Conservation (phyloP, 1,140 invertebrate species). For the Elysia chlorotica region DNA sequence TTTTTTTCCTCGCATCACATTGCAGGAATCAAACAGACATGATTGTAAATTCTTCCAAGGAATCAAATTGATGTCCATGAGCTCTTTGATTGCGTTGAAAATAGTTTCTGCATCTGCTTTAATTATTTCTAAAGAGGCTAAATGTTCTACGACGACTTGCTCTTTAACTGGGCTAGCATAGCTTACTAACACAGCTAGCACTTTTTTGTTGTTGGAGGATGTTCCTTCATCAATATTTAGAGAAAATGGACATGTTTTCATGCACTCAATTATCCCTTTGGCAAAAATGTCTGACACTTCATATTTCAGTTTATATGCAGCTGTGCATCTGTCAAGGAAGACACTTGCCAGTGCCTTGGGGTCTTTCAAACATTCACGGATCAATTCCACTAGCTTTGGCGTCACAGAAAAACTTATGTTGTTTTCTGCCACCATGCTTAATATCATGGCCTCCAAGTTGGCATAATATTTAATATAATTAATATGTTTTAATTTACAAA, state of each 20-base stretch:
- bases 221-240: neutral
- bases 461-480: too few species aligned
- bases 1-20: conserved; percentile 43
- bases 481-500: too few species aligned
- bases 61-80: conserved; percentile 23
- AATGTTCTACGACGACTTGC: neutral
- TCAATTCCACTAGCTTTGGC: neutral
- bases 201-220: neutral
- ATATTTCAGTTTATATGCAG: conserved; percentile 6
- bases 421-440: conserved; percentile 3
- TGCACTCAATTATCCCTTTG: neutral
- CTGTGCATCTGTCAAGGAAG: neutral
- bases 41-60: conserved; percentile 40
- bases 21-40: conserved; percentile 42
- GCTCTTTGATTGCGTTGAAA: neutral
- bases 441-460: neutral
- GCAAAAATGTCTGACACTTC: neutral
- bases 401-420: neutral
- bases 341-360: conserved; percentile 1
- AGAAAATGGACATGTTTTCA: neutral
- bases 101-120: neutral
- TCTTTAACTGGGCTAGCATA: neutral
- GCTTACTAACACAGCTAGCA: neutral
- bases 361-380: neutral
- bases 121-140: neutral